These are phyloP conservation scores for Seriola rivoliana DNA, from an alignment of 2,113 vertebrate species.

Conservation along the genomic window DNA sequence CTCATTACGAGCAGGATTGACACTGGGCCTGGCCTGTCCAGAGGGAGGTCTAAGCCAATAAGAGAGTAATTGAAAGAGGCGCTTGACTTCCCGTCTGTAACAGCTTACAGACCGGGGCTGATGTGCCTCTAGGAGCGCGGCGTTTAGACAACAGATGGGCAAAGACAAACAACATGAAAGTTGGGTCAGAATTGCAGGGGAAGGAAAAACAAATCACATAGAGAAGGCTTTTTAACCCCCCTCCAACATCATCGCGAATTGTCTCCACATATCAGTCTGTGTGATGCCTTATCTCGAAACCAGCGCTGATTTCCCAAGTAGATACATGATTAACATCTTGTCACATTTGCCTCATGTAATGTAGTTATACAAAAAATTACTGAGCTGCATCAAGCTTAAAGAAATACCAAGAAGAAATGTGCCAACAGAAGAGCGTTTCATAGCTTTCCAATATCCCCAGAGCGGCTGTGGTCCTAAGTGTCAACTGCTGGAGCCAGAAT, in stretches of 20 bases:
- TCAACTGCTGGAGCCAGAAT: constrained; percentile 62
- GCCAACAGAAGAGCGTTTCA: constrained; percentile 16
- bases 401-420: not conserved
- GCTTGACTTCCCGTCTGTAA: constrained; percentile 81
- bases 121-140: constrained; percentile 64
- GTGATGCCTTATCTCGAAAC: constrained; percentile 30
- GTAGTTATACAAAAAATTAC: constrained; percentile 27
- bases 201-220: constrained; percentile 31
- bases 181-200: constrained; percentile 40
- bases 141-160: constrained; percentile 80
- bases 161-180: constrained; percentile 75
- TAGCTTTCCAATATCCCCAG: constrained; percentile 47
- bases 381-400: constrained; percentile 29
- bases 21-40: constrained; percentile 76
- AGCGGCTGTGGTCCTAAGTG: constrained; percentile 61
- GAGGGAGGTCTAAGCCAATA: constrained; percentile 81
- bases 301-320: constrained; percentile 5
- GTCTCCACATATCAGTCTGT: constrained; percentile 28
- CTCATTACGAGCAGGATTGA: constrained; percentile 83
- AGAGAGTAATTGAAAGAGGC: constrained; percentile 82
- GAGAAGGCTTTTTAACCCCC: constrained; percentile 32
- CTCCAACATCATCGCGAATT: constrained; percentile 16
- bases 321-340: constrained; percentile 29
- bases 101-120: constrained; percentile 72
- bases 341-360: constrained; percentile 21